phyloP scores from a whole-genome alignment of 2,888 invertebrate genomes.

The Pammene aurita region DNA sequence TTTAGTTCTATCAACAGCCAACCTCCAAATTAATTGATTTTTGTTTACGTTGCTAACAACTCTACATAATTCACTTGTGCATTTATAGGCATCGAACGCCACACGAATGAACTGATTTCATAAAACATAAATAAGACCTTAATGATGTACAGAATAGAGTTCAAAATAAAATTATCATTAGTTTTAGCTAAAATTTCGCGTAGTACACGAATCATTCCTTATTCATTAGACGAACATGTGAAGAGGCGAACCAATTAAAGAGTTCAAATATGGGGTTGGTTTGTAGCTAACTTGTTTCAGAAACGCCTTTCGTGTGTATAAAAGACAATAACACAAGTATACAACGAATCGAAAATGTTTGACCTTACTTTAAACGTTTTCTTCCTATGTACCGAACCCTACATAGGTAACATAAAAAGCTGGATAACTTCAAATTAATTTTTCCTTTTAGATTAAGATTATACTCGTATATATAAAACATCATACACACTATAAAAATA shows the following conservation, averaged over 20 bases:
- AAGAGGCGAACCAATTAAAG: slow-evolving; percentile 63
- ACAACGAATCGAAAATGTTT: not conserved
- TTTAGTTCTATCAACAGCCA: slow-evolving; percentile 46
- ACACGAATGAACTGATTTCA: not conserved
- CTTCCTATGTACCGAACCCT: too few relatives aligned
- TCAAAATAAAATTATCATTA: not conserved
- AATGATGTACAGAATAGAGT: not conserved
- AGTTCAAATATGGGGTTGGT: slow-evolving; percentile 59
- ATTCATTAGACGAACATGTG: slow-evolving; percentile 57
- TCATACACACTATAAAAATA: too few relatives aligned
- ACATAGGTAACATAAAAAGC: too few relatives aligned
- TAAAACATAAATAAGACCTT: not conserved
- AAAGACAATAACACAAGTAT: slow-evolving; percentile 1
- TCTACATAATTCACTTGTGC: slow-evolving; percentile 65
- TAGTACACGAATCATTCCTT: slow-evolving; percentile 54
- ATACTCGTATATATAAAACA: too few relatives aligned
- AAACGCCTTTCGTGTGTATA: slow-evolving; percentile 24
- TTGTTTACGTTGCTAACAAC: slow-evolving; percentile 68
- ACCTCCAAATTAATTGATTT: slow-evolving; percentile 65
- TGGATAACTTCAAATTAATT: too few relatives aligned
- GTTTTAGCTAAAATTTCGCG: slow-evolving; percentile 21
- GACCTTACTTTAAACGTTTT: not conserved
- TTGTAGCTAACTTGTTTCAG: slow-evolving; percentile 27
- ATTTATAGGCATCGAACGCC: slow-evolving; percentile 54
- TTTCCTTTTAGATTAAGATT: too few relatives aligned